These are phyloP conservation scores for Cherax destructor DNA, from an alignment of 1,140 invertebrate species.

Conservation along the genomic window DNA sequence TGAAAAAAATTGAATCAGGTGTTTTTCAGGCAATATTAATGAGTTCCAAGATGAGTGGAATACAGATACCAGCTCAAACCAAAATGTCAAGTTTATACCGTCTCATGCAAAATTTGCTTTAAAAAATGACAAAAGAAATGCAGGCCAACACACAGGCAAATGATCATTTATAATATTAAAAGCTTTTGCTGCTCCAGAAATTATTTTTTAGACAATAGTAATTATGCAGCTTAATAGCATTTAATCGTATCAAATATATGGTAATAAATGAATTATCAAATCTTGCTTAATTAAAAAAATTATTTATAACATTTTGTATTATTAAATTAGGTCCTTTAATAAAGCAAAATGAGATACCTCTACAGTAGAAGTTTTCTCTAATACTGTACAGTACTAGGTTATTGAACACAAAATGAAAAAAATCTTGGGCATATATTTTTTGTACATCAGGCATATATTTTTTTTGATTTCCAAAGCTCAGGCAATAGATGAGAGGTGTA, in stretches of 20 bases:
- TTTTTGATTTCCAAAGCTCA: too few relatives aligned
- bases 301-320: neutral
- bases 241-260: neutral
- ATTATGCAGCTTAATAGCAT: neutral
- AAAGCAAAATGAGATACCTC: too few relatives aligned
- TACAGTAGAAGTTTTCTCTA: too few relatives aligned
- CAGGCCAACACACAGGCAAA: conserved; percentile 1
- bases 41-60: neutral
- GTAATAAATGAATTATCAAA: neutral
- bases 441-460: too few relatives aligned
- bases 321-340: neutral
- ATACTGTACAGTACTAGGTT: too few relatives aligned
- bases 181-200: conserved; percentile 33
- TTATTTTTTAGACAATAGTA: neutral
- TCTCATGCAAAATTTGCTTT: conserved; percentile 11
- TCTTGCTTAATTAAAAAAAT: neutral
- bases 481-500: too few relatives aligned
- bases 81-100: neutral
- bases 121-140: conserved; percentile 3
- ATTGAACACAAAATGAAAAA: too few relatives aligned
- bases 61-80: neutral
- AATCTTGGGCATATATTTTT: too few relatives aligned
- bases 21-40: neutral
- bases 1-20: conserved; percentile 13
- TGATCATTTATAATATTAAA: neutral